These are phyloP conservation scores for Atractosteus spatula DNA, from an alignment of 2,113 vertebrate species.

Conservation along the genomic window DNA sequence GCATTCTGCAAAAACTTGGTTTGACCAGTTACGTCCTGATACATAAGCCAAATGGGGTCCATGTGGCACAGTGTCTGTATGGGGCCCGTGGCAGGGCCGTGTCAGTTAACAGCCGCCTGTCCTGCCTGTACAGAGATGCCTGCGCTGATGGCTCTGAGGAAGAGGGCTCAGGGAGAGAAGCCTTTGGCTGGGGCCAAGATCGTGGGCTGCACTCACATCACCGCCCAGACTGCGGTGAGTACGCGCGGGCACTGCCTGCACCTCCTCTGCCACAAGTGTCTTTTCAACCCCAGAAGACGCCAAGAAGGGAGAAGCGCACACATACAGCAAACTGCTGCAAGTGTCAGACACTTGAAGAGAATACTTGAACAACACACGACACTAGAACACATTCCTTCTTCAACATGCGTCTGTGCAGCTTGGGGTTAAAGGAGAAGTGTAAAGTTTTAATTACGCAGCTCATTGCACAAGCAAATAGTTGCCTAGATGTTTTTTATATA, in stretches of 20 bases:
- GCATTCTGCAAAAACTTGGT: background rate
- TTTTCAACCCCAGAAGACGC: no score
- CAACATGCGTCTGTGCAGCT: no score
- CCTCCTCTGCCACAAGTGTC: no score
- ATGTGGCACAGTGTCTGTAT: no score
- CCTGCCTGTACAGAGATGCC: slow-evolving; percentile 82
- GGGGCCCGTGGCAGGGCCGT: background rate
- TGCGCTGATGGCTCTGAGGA: slow-evolving; percentile 93
- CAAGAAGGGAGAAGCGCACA: background rate
- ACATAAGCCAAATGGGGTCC: no score
- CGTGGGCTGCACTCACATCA: slow-evolving; percentile 97
- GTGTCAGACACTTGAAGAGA: background rate
- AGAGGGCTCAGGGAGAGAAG: slow-evolving; percentile 97
- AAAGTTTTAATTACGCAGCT: no score
- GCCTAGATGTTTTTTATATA: no score
- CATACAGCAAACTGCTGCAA: background rate
- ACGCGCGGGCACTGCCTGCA: no score
- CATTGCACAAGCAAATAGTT: no score
- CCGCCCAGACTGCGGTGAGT: slow-evolving; percentile 94
- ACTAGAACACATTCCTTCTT: background rate
- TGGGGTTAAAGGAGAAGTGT: no score
- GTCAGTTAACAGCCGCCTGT: slow-evolving; percentile 1
- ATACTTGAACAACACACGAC: background rate
- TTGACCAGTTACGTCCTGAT: no score
- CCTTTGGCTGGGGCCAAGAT: slow-evolving; percentile 95